These are phyloP conservation scores for Nasua narica DNA, from an alignment of 2,797 vertebrate genomes.

Conservation along the genomic window DNA sequence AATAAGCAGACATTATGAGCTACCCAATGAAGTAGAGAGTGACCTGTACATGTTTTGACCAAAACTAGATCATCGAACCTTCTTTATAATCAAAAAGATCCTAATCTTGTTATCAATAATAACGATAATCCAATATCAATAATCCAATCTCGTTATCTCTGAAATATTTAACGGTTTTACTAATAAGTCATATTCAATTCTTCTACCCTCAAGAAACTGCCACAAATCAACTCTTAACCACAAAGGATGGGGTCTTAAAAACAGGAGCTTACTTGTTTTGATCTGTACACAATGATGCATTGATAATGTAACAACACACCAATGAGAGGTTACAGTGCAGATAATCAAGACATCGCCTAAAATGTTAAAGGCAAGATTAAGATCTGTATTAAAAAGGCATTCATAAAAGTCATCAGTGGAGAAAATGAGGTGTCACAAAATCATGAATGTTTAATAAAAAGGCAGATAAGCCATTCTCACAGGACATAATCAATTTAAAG, in stretches of 20 bases:
- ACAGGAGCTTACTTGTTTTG: neutral
- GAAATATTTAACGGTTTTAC: neutral
- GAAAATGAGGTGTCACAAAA: slow-evolving; percentile 2
- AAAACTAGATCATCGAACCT: neutral
- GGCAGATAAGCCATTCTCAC: neutral
- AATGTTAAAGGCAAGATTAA: neutral
- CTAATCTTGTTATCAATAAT: too few species aligned
- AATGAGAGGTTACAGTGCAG: neutral
- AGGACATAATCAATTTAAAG: neutral
- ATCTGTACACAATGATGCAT: neutral
- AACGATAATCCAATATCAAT: too few species aligned
- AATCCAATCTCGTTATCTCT: neutral
- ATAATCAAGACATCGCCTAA: neutral
- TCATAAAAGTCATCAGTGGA: neutral
- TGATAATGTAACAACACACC: neutral
- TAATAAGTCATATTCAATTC: neutral
- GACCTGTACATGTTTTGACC: neutral
- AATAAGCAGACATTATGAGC: neutral
- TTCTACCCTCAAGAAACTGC: neutral
- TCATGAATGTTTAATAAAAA: neutral
- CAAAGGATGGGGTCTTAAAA: neutral
- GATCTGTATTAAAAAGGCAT: neutral
- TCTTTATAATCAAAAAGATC: neutral
- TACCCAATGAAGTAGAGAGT: neutral
- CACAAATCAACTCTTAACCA: neutral